Percentiles rank a stretch among this genome's conserved stretches.
Conservation (phyloP, 1,140 invertebrate genomes). For the Trichomalopsis sarcophagae region DNA sequence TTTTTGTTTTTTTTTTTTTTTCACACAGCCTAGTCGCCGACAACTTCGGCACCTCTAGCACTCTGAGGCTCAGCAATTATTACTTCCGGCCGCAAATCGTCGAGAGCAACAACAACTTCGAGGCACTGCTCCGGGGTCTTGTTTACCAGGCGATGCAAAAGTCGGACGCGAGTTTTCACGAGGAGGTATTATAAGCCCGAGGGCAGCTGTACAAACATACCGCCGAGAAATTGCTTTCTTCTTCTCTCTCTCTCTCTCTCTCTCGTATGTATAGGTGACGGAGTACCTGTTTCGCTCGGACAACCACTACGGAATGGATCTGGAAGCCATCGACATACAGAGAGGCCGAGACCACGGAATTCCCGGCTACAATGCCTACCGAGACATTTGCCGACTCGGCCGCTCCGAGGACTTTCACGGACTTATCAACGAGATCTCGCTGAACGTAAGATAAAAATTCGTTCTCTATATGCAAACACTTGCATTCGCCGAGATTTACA, state of each 20-base stretch:
- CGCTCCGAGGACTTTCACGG: conserved; percentile 75
- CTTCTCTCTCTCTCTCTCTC: neutral
- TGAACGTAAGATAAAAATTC: conserved; percentile 72
- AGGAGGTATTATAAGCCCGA: conserved; percentile 68
- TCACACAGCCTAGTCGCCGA: conserved; percentile 57
- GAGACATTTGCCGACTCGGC: conserved; percentile 78
- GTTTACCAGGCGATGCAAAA: conserved; percentile 75
- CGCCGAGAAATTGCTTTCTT: neutral
- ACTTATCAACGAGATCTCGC: conserved; percentile 68
- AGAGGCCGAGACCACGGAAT: conserved; percentile 83
- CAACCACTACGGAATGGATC: conserved; percentile 78
- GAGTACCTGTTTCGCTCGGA: conserved; percentile 78
- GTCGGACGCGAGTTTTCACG: conserved; percentile 76
- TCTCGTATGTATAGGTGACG: conserved; percentile 72
- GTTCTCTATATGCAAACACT: neutral
- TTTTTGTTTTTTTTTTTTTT: too few species aligned
- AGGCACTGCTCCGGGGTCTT: conserved; percentile 76
- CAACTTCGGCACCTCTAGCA: conserved; percentile 64
- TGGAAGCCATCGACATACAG: conserved; percentile 84
- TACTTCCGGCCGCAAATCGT: conserved; percentile 75
- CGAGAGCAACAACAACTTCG: conserved; percentile 72
- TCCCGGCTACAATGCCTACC: conserved; percentile 81
- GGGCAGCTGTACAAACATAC: neutral
- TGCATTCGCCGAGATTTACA: conserved; percentile 64
- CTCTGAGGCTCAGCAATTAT: conserved; percentile 75